Percentiles rank a stretch among this genome's conserved stretches.
Evolutionary conservation across 2,113 vertebrate species (phyloP).

Genomic region (Acrocephalus kingi): DNA sequence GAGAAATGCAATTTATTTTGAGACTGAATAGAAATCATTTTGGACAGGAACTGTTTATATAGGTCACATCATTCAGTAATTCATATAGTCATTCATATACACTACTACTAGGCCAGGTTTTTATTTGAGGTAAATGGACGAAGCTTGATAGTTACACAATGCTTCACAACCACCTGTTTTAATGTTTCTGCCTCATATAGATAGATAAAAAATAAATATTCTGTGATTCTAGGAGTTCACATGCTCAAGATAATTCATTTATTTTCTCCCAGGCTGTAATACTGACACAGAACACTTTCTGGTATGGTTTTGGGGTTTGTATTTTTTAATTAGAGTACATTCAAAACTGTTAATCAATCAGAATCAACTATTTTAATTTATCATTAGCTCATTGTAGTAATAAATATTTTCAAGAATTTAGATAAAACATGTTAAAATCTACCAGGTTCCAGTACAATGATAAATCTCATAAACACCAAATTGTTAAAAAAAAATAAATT

Average conservation of each 20-base stretch:
- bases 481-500: neutral
- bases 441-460: neutral
- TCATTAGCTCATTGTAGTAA: neutral
- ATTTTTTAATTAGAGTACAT: neutral
- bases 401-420: neutral
- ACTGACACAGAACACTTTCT: neutral
- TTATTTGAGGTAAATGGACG: neutral
- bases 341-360: neutral
- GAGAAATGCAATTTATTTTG: neutral
- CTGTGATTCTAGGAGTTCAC: neutral
- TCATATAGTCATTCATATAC: neutral
- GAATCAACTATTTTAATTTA: neutral
- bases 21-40: neutral
- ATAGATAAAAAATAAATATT: neutral
- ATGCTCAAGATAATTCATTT: neutral
- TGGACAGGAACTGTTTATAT: neutral
- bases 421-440: neutral
- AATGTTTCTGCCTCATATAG: neutral
- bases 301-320: neutral
- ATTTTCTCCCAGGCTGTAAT: neutral
- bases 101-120: neutral
- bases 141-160: neutral
- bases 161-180: neutral
- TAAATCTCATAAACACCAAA: neutral
- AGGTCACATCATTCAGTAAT: neutral